These are phyloP conservation scores for Timema podura DNA, from an alignment of 2,888 invertebrate species.

Conservation along the genomic window DNA sequence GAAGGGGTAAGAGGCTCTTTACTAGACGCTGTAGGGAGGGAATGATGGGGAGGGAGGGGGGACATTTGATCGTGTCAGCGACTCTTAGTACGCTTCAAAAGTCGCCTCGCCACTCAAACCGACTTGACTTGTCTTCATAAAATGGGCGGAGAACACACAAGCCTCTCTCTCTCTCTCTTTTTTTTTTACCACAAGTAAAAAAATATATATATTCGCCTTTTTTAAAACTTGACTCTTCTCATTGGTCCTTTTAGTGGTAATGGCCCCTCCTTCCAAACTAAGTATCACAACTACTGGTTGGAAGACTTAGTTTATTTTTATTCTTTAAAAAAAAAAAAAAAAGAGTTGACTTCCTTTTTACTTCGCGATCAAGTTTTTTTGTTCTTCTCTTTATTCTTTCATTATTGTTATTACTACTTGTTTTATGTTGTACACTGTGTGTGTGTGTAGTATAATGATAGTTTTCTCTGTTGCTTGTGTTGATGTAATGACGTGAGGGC, in stretches of 20 bases:
- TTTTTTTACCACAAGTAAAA: neutral
- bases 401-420: conserved; percentile 16
- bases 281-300: conserved; percentile 16
- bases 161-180: neutral
- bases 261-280: conserved; percentile 14
- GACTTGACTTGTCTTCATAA: conserved; percentile 11
- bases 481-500: neutral
- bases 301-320: conserved; percentile 14
- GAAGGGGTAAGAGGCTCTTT: too few species aligned
- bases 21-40: too few species aligned
- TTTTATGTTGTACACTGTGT: neutral
- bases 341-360: neutral
- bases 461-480: neutral
- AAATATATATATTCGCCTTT: neutral
- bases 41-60: too few species aligned
- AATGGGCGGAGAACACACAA: conserved; percentile 10
- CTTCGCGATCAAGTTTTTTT: conserved; percentile 15
- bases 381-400: neutral
- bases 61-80: too few species aligned
- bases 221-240: neutral
- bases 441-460: neutral
- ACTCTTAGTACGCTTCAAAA: too few species aligned
- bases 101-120: neutral
- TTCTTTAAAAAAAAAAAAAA: conserved; percentile 8
- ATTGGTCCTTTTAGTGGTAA: conserved; percentile 14